Evolutionary conservation across 2,888 invertebrate species (phyloP).

Genomic region (Gymnoscelis rufifasciata): DNA sequence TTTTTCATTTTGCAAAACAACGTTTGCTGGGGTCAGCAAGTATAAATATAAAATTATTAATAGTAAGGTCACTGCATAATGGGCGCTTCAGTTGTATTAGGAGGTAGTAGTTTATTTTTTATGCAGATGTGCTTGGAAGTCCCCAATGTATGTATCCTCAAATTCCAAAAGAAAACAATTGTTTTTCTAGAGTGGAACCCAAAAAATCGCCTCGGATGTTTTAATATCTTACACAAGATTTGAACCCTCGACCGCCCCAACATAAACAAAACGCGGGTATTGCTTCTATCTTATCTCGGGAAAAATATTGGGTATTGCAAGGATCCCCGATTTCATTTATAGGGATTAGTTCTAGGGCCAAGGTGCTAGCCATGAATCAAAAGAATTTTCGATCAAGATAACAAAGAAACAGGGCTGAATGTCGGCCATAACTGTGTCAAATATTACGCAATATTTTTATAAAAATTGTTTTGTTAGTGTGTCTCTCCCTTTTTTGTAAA

Average conservation of each 20-base stretch:
- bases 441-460: not conserved
- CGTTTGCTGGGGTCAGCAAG: too few species aligned
- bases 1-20: too few species aligned
- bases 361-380: constrained; percentile 6
- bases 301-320: constrained; percentile 55
- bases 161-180: too few species aligned
- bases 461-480: too few species aligned
- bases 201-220: not conserved
- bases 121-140: too few species aligned
- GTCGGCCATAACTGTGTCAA: not conserved
- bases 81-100: too few species aligned
- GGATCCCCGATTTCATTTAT: constrained; percentile 43
- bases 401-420: not conserved
- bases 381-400: constrained; percentile 4
- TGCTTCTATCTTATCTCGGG: constrained; percentile 65
- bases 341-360: constrained; percentile 31
- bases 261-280: constrained; percentile 72
- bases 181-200: too few species aligned
- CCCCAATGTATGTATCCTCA: too few species aligned
- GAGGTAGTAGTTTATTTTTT: too few species aligned
- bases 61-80: too few species aligned
- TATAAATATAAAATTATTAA: too few species aligned
- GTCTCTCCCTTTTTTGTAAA: too few species aligned
- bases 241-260: constrained; percentile 52
- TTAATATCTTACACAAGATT: not conserved